Percentiles rank a stretch among this genome's conserved stretches.
Evolutionary conservation across 2,797 vertebrate genomes (phyloP).

Genomic region (Distichodus sexfasciatus): DNA sequence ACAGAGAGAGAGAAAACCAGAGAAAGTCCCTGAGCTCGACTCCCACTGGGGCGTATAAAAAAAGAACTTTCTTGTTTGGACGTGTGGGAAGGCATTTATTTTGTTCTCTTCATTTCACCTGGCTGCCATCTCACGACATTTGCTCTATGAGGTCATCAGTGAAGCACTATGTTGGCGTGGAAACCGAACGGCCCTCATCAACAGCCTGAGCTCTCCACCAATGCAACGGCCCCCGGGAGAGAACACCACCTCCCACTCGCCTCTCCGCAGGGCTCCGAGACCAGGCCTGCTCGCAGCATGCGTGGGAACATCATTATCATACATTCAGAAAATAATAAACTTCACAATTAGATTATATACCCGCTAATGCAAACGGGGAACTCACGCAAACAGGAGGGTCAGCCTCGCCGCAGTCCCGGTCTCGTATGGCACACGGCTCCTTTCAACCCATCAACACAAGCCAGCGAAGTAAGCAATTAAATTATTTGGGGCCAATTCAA

Average conservation of each 20-base stretch:
- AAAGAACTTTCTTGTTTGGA: constrained; percentile 12
- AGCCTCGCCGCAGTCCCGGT: neutral
- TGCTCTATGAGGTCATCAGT: constrained; percentile 55
- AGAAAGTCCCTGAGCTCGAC: neutral
- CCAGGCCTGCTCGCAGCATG: constrained; percentile 17
- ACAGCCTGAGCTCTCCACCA: constrained; percentile 31
- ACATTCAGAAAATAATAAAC: constrained; percentile 47
- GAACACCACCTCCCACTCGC: constrained; percentile 40
- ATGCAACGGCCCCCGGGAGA: constrained; percentile 24
- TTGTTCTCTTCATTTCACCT: constrained; percentile 48
- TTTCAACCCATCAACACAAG: neutral
- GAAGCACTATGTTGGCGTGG: constrained; percentile 53
- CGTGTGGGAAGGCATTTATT: constrained; percentile 26
- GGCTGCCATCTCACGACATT: constrained; percentile 54
- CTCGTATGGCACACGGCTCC: neutral
- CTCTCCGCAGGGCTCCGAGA: constrained; percentile 42
- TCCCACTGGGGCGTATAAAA: neutral
- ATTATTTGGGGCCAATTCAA: constrained; percentile 33
- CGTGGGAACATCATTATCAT: constrained; percentile 51
- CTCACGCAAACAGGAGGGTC: too few species aligned
- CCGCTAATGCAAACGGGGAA: constrained; percentile 10
- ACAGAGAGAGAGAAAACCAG: constrained; percentile 24
- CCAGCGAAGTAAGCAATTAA: constrained; percentile 15
- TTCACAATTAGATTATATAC: constrained; percentile 40
- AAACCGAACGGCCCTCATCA: constrained; percentile 39